phyloP scores from a whole-genome alignment of 1,140 invertebrate species.

The Saccostrea glomerata region DNA sequence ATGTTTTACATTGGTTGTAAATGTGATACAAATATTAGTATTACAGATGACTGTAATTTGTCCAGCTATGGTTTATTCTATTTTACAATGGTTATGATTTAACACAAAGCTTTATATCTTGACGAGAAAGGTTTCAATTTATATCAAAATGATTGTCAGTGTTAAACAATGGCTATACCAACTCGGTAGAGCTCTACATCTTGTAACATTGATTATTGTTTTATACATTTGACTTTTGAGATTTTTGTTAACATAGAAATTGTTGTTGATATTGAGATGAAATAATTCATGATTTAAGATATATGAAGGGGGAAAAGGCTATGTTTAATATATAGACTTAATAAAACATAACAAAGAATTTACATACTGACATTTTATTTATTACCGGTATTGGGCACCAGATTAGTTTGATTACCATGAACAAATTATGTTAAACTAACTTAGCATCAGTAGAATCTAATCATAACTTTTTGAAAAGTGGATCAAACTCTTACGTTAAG shows the following conservation, averaged over 20 bases:
- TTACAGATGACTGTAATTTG: not conserved
- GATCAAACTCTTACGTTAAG: too few species aligned
- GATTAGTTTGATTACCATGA: too few species aligned
- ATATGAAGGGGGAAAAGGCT: not conserved
- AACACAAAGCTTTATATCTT: not conserved
- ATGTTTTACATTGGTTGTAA: not conserved
- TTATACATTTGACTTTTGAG: not conserved
- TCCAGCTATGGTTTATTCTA: not conserved
- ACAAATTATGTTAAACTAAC: too few species aligned
- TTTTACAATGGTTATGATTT: not conserved
- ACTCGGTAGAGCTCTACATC: not conserved
- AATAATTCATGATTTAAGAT: not conserved
- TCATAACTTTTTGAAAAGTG: too few species aligned
- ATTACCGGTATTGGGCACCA: too few species aligned
- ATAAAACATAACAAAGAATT: not conserved
- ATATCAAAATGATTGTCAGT: not conserved
- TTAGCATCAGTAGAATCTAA: too few species aligned
- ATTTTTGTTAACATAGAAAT: constrained; percentile 24
- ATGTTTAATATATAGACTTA: not conserved
- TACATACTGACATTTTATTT: not conserved
- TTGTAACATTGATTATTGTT: not conserved
- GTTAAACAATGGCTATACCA: not conserved
- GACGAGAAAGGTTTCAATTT: not conserved
- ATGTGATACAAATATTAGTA: not conserved
- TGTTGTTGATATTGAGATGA: constrained; percentile 2